Conservation (phyloP, 2,113 vertebrate species). For the Riparia riparia region DNA sequence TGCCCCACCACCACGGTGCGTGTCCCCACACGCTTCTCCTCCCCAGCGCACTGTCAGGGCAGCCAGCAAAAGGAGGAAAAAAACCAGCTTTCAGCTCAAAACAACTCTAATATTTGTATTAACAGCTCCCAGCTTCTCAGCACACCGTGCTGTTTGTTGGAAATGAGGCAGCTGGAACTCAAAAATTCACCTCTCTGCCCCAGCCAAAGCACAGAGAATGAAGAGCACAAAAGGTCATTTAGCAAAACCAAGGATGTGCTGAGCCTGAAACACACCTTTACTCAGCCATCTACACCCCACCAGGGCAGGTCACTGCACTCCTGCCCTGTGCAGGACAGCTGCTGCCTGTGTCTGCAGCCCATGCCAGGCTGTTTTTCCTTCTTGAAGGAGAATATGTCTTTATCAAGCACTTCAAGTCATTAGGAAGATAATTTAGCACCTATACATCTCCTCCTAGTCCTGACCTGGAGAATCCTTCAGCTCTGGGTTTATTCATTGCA, state of each 20-base stretch:
- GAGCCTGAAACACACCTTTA: not conserved
- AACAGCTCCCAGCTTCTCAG: not conserved
- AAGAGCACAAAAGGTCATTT: rapidly evolving
- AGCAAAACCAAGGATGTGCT: rapidly evolving
- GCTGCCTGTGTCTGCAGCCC: not conserved
- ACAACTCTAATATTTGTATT: rapidly evolving
- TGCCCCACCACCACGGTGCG: conserved; percentile 91
- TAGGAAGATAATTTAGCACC: not conserved
- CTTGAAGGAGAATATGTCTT: not conserved
- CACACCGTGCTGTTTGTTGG: rapidly evolving
- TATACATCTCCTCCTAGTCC: not conserved
- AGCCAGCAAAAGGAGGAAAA: not conserved
- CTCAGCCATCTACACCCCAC: not conserved
- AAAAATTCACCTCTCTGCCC: not conserved
- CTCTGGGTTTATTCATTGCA: not conserved
- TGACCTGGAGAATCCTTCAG: not conserved
- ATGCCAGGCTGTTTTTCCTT: not conserved
- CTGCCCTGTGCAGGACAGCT: not conserved
- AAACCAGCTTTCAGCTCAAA: not conserved
- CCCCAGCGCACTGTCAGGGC: conserved; percentile 83
- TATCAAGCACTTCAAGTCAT: not conserved
- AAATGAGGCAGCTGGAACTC: not conserved
- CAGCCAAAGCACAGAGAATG: rapidly evolving
- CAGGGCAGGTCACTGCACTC: not conserved
- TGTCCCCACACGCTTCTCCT: conserved; percentile 91